These are phyloP conservation scores for Catamblyrhynchus diadema DNA, from an alignment of 2,797 vertebrate species.

Conservation along the genomic window DNA sequence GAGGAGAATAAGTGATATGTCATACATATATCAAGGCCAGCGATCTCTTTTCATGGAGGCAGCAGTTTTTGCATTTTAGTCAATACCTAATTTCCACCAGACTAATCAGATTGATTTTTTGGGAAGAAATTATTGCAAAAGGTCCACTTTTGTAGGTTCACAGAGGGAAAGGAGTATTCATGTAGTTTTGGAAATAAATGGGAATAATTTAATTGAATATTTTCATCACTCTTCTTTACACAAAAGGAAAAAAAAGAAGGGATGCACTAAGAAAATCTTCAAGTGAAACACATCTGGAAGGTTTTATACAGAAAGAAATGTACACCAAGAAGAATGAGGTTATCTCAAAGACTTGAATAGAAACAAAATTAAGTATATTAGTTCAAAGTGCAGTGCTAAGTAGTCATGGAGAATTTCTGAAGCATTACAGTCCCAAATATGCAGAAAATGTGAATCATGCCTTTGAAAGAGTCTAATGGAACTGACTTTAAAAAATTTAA, in stretches of 20 bases:
- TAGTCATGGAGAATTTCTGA: neutral
- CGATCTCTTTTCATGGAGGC: neutral
- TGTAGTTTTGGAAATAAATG: neutral
- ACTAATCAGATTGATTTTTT: slow-evolving; percentile 19
- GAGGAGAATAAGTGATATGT: neutral
- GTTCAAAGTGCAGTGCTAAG: neutral
- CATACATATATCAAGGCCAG: neutral
- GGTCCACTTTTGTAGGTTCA: neutral
- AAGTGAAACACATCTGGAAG: neutral
- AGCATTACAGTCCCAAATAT: neutral
- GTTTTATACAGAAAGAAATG: neutral
- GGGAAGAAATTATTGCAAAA: neutral
- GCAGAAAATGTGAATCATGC: neutral
- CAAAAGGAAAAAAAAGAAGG: neutral
- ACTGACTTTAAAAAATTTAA: neutral
- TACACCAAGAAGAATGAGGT: neutral
- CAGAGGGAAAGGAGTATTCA: neutral
- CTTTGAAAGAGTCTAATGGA: neutral
- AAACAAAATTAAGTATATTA: neutral
- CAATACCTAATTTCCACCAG: slow-evolving; percentile 29
- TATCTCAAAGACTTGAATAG: neutral
- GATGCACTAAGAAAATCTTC: neutral
- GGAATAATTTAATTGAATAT: neutral
- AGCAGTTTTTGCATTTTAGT: neutral
- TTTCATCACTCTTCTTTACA: neutral